A percentile compares a stretch with the other conserved stretches of the same genome.
Evolutionary conservation across 2,113 vertebrate genomes (phyloP).

Genomic region (Penelope pileata): DNA sequence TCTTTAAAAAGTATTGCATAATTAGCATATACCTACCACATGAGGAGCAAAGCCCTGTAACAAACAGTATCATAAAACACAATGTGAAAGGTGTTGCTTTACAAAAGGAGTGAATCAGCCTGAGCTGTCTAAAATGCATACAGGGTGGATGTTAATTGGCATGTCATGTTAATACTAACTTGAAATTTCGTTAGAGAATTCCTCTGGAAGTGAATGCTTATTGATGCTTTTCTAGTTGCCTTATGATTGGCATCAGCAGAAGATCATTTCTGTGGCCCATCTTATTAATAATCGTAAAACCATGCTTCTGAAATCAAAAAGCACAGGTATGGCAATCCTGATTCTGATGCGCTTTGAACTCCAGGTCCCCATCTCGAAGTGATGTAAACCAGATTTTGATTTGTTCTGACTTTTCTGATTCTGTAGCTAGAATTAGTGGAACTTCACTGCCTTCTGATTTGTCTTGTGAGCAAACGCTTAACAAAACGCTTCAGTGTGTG

Average conservation of each 20-base stretch:
- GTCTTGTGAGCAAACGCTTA: not conserved
- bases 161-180: not conserved
- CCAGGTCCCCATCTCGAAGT: not conserved
- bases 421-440: not conserved
- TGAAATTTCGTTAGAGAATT: not conserved
- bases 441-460: not conserved
- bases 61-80: rapidly evolving
- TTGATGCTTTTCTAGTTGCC: not conserved
- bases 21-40: not conserved
- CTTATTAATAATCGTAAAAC: not conserved
- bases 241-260: not conserved
- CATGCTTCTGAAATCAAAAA: not conserved
- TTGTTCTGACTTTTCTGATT: not conserved
- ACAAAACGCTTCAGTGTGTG: not conserved
- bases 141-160: not conserved
- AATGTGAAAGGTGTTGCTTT: not conserved
- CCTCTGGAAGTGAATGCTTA: not conserved
- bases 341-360: not conserved
- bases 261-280: not conserved
- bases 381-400: not conserved
- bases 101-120: not conserved
- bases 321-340: not conserved
- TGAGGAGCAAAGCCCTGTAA: not conserved
- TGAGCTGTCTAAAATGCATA: not conserved
- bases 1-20: not conserved